Evolutionary conservation across 2,797 vertebrate genomes (phyloP).

Genomic region (Chelidonichthys spinosus): DNA sequence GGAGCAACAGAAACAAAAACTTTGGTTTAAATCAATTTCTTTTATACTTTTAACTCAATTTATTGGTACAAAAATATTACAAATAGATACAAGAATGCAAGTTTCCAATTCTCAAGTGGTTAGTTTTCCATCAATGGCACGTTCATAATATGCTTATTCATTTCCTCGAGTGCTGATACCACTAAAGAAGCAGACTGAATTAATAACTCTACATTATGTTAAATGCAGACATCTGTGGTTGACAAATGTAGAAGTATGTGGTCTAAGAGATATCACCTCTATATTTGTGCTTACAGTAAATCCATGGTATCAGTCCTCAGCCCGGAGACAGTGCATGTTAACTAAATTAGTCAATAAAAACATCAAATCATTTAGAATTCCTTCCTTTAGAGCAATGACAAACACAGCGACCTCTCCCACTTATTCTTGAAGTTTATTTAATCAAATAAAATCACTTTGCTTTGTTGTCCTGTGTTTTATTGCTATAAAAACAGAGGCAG

Average conservation of each 20-base stretch:
- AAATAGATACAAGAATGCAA: slow-evolving; percentile 66
- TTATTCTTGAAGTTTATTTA: slow-evolving; percentile 28
- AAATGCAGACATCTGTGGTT: slow-evolving; percentile 44
- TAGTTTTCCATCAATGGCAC: slow-evolving; percentile 48
- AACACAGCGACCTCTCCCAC: slow-evolving; percentile 15
- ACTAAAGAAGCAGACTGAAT: slow-evolving; percentile 37
- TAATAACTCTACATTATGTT: slow-evolving; percentile 47
- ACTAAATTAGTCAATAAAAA: slow-evolving; percentile 55
- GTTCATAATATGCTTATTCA: slow-evolving; percentile 38
- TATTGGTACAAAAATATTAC: slow-evolving; percentile 82
- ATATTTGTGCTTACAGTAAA: slow-evolving; percentile 50
- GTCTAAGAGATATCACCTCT: slow-evolving; percentile 42
- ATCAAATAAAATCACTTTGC: slow-evolving; percentile 53
- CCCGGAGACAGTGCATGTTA: slow-evolving; percentile 59
- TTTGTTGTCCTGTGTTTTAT: slow-evolving; percentile 51
- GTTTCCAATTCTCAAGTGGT: slow-evolving; percentile 49
- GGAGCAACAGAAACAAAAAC: slow-evolving; percentile 24
- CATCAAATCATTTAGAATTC: slow-evolving; percentile 37
- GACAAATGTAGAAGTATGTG: slow-evolving; percentile 45
- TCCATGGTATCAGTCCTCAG: slow-evolving; percentile 44
- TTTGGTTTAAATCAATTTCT: slow-evolving; percentile 18
- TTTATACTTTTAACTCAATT: slow-evolving; percentile 63
- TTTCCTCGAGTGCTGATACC: slow-evolving; percentile 29
- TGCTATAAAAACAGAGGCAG: slow-evolving; percentile 44
- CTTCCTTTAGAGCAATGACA: slow-evolving; percentile 27